Evolutionary conservation across 2,888 invertebrate species (phyloP).

Genomic region (Caenorhabditis parvicauda): DNA sequence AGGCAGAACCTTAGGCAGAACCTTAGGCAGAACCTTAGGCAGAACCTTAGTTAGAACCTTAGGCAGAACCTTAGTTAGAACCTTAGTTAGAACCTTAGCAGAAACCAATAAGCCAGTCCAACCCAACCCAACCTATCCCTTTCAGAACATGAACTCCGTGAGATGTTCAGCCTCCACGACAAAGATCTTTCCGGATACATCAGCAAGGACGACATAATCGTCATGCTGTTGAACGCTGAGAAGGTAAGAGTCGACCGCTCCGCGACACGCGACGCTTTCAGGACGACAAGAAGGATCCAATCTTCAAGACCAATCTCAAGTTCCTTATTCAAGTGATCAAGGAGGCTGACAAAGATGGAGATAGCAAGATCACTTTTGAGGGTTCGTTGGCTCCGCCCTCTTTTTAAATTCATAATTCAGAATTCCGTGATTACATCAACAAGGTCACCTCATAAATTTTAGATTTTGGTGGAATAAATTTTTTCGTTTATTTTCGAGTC

Average conservation of each 20-base stretch:
- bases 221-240: constrained; percentile 55
- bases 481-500: constrained; percentile 6
- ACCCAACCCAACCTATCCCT: neutral
- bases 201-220: constrained; percentile 52
- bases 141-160: constrained; percentile 47
- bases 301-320: constrained; percentile 55
- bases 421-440: constrained; percentile 57
- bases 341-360: constrained; percentile 56
- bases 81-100: no score
- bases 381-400: constrained; percentile 19
- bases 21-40: no score
- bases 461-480: constrained; percentile 1
- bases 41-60: no score
- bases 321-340: constrained; percentile 56
- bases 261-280: constrained; percentile 4
- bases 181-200: constrained; percentile 55
- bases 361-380: constrained; percentile 54
- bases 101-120: no score
- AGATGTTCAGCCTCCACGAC: constrained; percentile 50
- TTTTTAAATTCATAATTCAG: constrained; percentile 9
- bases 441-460: constrained; percentile 32
- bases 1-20: no score
- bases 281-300: constrained; percentile 52
- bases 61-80: no score
- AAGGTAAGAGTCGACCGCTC: constrained; percentile 19